These are phyloP conservation scores for Syrrhaptes paradoxus DNA, from an alignment of 2,113 vertebrate genomes.

Conservation along the genomic window DNA sequence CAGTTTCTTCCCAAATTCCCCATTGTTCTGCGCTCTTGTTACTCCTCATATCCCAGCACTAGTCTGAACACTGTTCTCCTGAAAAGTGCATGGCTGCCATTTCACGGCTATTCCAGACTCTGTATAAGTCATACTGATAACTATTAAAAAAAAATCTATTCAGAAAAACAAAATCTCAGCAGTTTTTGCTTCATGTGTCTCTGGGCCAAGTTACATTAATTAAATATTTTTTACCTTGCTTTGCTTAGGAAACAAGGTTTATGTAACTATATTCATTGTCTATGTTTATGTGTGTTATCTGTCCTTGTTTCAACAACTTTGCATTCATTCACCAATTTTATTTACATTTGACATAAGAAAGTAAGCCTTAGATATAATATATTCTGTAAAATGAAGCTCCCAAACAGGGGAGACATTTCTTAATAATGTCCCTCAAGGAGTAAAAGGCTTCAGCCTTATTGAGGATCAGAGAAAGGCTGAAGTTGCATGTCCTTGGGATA, in stretches of 20 bases:
- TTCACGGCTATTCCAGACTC: neutral
- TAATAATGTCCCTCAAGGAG: neutral
- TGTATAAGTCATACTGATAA: conserved; percentile 27
- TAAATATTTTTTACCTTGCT: conserved; percentile 4
- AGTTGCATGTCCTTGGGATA: neutral
- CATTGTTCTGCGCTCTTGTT: neutral
- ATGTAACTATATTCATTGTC: neutral
- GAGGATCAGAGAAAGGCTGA: neutral
- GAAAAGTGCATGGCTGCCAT: neutral
- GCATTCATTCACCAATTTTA: neutral
- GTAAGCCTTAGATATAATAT: neutral
- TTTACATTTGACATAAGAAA: neutral
- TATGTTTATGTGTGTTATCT: neutral
- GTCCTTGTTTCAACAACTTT: neutral
- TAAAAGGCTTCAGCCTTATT: neutral
- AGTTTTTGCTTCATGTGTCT: conserved; percentile 13
- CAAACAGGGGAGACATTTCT: neutral
- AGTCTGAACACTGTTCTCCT: neutral
- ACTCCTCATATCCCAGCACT: neutral
- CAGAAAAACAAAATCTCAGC: conserved; percentile 38
- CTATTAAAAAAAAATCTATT: neutral
- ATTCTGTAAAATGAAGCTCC: neutral
- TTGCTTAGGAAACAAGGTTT: conserved; percentile 19
- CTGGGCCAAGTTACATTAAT: conserved; percentile 3
- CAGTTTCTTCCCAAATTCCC: neutral